Evolutionary conservation across 2,797 vertebrate genomes (phyloP), one percentile per base, ranked within the genome.

Genomic region (Gobio occitaniae): DNA sequence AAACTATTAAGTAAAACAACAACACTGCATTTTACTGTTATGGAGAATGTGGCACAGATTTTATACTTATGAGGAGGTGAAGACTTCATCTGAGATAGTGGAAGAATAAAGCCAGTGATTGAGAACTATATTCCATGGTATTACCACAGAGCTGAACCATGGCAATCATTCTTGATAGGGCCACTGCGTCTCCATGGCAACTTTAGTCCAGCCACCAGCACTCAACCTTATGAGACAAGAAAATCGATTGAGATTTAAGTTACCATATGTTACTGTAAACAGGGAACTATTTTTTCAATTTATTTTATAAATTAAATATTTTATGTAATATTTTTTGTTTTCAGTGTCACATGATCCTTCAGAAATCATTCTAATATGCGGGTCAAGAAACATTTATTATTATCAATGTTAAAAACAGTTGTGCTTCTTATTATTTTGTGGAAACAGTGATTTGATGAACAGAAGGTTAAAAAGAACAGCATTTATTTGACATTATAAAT

Each of bases 141-240:
- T 77, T 77, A 83, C 80, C 19, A 70, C 77, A 21, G 36, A 80
- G 15, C 47, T 50, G 38, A 71, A 83, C n/a, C 54, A 68, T 29
- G 83, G 70, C 77, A 85, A 80, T 87, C 52, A 71, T 68, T 87
- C 80, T 82, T 80, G 86, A 87, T 77, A 56, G 17, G 44, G 48
- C 76, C 84, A 54, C 56, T 52, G 54, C 4, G 41, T 89, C 83
- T 85, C 84, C 88, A 86, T 87, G 80, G 83, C 63, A 79, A 83
- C 80, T 56, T 25, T 59, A 29, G 13, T 76, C 19, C 66, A 84
- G 76, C 65, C 81, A 78, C 72, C 32, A 69, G 50, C 66, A 82
- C 54, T 70, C 50, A 84, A 66, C 21, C 78, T 71, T 59, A 36
- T 36, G 1, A 69, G 48, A 54, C 65, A 48, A 79, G 38, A 81